phyloP scores from a whole-genome alignment of 1,140 invertebrate species.

The Drosophila tropicalis region DNA sequence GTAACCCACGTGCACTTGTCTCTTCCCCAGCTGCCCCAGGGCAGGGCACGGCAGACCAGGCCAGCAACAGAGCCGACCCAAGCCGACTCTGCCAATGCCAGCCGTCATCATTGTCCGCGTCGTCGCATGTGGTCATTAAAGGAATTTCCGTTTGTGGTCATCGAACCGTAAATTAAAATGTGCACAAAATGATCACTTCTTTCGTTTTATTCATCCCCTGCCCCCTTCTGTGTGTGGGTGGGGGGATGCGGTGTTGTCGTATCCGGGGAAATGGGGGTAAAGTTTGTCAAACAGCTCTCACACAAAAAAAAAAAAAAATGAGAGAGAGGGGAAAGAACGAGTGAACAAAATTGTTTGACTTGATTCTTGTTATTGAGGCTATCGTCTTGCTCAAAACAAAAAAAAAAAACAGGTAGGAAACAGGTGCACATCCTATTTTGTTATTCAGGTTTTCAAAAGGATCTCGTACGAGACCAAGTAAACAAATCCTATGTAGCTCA shows the following conservation, averaged over 20 bases:
- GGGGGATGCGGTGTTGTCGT: neutral
- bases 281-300: neutral
- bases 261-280: neutral
- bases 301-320: neutral
- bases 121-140: constrained; percentile 73
- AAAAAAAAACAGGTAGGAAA: neutral
- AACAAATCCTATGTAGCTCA: neutral
- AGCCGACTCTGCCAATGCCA: neutral
- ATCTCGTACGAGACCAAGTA: too few relatives aligned
- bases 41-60: neutral
- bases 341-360: constrained; percentile 1
- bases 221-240: neutral
- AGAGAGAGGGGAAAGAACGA: neutral
- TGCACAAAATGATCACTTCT: constrained; percentile 40
- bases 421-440: neutral
- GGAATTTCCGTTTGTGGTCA: constrained; percentile 71
- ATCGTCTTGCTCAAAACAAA: neutral
- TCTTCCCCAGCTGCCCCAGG: constrained; percentile 10
- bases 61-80: constrained; percentile 1
- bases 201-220: neutral
- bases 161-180: constrained; percentile 71
- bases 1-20: constrained; percentile 52
- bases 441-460: too few relatives aligned
- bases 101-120: constrained; percentile 50
- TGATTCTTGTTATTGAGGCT: neutral